phyloP scores from a whole-genome alignment of 92 coral and sea anemone species.

The Umimayanthus kanabou region DNA sequence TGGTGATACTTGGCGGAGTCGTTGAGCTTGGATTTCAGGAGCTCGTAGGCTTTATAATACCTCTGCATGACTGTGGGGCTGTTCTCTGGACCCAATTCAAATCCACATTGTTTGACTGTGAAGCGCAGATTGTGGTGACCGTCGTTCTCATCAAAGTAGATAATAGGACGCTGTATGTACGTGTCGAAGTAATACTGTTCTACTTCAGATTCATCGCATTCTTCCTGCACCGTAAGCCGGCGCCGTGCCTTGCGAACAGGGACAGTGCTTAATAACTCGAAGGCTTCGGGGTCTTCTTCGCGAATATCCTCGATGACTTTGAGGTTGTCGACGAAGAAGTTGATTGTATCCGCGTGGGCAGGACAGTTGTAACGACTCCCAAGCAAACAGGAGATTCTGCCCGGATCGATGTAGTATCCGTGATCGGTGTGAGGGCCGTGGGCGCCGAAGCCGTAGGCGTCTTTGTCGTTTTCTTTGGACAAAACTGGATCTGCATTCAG shows the following conservation, averaged over 20 bases:
- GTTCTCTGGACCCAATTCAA: not conserved
- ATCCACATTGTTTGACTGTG: not conserved
- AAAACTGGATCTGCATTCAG: not conserved
- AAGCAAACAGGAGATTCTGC: conserved; percentile 6
- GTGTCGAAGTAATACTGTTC: conserved; percentile 3
- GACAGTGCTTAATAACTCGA: conserved; percentile 28
- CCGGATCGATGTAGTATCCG: conserved; percentile 1
- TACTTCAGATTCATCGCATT: not conserved
- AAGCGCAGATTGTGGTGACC: not conserved
- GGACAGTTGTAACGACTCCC: conserved; percentile 29
- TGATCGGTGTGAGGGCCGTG: not conserved
- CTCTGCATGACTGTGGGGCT: too few species aligned
- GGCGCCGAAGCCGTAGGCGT: not conserved
- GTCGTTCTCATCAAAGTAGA: not conserved
- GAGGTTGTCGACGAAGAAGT: conserved; percentile 36
- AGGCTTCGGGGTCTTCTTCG: conserved; percentile 41
- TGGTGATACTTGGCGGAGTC: not conserved
- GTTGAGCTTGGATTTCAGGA: not conserved
- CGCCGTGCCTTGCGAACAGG: conserved; percentile 9
- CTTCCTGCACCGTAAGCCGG: conserved; percentile 18
- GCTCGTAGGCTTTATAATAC: not conserved
- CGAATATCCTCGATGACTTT: conserved; percentile 44
- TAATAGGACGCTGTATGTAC: not conserved
- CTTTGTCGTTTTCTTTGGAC: not conserved
- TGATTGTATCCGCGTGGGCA: conserved; percentile 16